Conservation (phyloP, 2,113 vertebrate genomes). For the Illadopsis cleaveri region DNA sequence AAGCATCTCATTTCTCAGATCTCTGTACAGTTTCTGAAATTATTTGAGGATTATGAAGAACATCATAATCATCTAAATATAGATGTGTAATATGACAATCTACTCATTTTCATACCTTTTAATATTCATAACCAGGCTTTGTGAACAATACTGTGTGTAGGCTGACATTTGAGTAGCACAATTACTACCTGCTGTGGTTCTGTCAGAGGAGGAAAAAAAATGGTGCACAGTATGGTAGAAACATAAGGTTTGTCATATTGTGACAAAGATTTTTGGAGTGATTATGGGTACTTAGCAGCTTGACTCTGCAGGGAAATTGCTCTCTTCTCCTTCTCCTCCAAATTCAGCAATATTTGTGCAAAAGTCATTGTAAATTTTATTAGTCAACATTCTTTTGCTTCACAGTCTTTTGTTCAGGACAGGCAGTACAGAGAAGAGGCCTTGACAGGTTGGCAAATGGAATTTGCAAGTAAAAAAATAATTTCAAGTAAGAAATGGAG, state of each 20-base stretch:
- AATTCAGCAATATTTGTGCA: neutral
- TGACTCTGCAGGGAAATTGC: neutral
- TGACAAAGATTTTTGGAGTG: constrained; percentile 8
- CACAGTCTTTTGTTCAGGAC: neutral
- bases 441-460: neutral
- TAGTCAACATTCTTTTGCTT: neutral
- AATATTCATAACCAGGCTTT: constrained; percentile 14
- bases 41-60: neutral
- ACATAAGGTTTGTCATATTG: constrained; percentile 6
- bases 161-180: constrained; percentile 39
- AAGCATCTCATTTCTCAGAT: neutral
- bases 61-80: constrained; percentile 9
- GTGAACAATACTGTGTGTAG: constrained; percentile 37
- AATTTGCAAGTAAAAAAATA: neutral
- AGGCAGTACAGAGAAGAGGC: neutral
- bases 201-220: neutral
- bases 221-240: neutral
- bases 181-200: constrained; percentile 58
- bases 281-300: constrained; percentile 29
- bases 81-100: constrained; percentile 19
- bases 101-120: constrained; percentile 21
- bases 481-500: neutral
- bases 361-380: neutral
- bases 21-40: neutral
- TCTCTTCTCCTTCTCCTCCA: neutral